Conservation (phyloP, 2,888 invertebrate species). For the Leistus spinibarbis region DNA sequence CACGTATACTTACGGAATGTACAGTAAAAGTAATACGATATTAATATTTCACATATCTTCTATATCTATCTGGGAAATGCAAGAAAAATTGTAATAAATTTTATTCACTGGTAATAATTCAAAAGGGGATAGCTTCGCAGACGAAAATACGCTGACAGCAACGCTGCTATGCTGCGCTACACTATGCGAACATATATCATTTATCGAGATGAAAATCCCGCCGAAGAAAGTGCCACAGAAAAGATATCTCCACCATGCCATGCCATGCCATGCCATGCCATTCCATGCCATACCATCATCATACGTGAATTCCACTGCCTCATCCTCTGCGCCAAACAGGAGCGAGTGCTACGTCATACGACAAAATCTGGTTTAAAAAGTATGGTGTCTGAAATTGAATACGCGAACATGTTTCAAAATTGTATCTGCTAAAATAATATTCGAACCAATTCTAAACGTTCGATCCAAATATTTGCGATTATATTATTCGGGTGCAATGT, state of each 20-base stretch:
- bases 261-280: no score
- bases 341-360: neutral
- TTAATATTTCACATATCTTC: constrained; percentile 55
- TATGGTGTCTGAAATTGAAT: neutral
- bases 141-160: constrained; percentile 43
- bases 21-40: constrained; percentile 50
- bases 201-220: constrained; percentile 50
- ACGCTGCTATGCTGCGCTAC: constrained; percentile 23
- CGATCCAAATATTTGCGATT: no score
- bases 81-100: constrained; percentile 55
- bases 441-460: no score
- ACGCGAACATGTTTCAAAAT: neutral
- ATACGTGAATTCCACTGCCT: neutral
- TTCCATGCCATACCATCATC: no score
- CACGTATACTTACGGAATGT: neutral
- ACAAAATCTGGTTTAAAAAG: neutral
- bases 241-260: neutral
- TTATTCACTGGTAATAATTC: constrained; percentile 56
- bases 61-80: constrained; percentile 49
- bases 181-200: constrained; percentile 48
- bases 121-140: constrained; percentile 53
- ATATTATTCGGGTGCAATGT: no score
- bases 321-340: neutral
- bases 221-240: neutral
- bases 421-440: neutral